Conservation (phyloP, 92 coral and sea anemone genomes). For the Zoanthus gigantus region DNA sequence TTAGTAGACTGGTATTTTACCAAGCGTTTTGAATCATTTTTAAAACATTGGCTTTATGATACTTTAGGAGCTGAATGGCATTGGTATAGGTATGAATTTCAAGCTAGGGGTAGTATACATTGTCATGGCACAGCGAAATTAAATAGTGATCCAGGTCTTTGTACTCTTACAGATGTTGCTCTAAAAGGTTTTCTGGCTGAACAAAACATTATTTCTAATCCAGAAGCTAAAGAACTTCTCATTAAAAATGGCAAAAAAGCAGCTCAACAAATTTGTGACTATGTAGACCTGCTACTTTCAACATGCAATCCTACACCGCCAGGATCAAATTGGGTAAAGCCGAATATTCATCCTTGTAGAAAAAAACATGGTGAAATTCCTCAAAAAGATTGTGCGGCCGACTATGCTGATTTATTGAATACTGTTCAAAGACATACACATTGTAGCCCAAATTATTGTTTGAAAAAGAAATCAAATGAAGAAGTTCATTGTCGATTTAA, state of each 20-base stretch:
- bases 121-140: conserved; percentile 11
- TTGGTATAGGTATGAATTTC: conserved; percentile 37
- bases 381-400: not conserved
- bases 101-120: conserved; percentile 27
- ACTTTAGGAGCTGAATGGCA: conserved; percentile 4
- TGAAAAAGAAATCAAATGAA: conserved; percentile 12
- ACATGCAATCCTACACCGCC: conserved; percentile 9
- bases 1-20: conserved; percentile 49
- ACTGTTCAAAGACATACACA: conserved; percentile 1
- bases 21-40: conserved; percentile 40
- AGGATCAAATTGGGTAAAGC: conserved; percentile 11
- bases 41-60: conserved; percentile 38
- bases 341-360: conserved; percentile 4
- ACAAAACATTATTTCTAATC: conserved; percentile 7
- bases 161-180: conserved; percentile 11
- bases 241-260: conserved; percentile 2
- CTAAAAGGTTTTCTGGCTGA: conserved; percentile 11
- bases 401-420: conserved; percentile 6
- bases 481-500: conserved; percentile 65
- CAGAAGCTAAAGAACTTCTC: conserved; percentile 3
- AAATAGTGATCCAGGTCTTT: conserved; percentile 12
- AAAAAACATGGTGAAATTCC: conserved; percentile 2
- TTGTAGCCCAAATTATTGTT: conserved; percentile 11
- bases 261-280: conserved; percentile 13
- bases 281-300: conserved; percentile 11